Evolutionary conservation across 2,888 invertebrate species (phyloP).

Genomic region (Tiliacea aurago): DNA sequence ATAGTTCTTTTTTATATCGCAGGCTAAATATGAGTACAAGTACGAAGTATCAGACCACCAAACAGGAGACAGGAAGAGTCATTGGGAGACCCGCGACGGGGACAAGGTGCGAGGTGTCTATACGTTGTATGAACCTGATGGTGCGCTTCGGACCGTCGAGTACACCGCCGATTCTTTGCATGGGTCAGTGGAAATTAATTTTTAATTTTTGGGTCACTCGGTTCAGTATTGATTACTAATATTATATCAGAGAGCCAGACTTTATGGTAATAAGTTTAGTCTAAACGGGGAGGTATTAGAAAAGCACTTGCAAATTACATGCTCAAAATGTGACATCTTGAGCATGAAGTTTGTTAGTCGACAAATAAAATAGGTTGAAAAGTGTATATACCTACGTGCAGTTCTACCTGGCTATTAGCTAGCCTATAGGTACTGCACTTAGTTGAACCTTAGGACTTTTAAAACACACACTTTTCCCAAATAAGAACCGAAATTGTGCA

Average conservation of each 20-base stretch:
- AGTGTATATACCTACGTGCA: background rate
- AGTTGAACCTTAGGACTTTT: background rate
- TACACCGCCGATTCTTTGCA: constrained; percentile 87
- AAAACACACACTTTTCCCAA: constrained; percentile 1
- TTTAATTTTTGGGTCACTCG: background rate
- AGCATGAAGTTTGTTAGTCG: background rate
- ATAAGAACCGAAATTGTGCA: background rate
- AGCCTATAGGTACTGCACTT: background rate
- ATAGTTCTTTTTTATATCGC: constrained; percentile 20
- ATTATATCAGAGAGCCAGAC: background rate
- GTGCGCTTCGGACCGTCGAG: constrained; percentile 87
- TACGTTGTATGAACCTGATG: constrained; percentile 87
- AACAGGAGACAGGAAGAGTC: constrained; percentile 89
- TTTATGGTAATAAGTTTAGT: background rate
- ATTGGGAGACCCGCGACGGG: constrained; percentile 89
- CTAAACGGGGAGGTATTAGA: too few species aligned
- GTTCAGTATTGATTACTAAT: background rate
- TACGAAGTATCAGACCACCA: constrained; percentile 89
- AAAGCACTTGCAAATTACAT: too few species aligned
- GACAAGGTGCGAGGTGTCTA: constrained; percentile 88
- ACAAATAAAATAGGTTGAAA: background rate
- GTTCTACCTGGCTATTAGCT: background rate
- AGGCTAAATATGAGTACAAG: constrained; percentile 89
- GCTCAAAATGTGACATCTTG: background rate
- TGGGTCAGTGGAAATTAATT: constrained; percentile 74